Percentiles rank a stretch among this genome's conserved stretches.
phyloP scores from a whole-genome alignment of 2,888 invertebrate species.

The Metellina segmentata region DNA sequence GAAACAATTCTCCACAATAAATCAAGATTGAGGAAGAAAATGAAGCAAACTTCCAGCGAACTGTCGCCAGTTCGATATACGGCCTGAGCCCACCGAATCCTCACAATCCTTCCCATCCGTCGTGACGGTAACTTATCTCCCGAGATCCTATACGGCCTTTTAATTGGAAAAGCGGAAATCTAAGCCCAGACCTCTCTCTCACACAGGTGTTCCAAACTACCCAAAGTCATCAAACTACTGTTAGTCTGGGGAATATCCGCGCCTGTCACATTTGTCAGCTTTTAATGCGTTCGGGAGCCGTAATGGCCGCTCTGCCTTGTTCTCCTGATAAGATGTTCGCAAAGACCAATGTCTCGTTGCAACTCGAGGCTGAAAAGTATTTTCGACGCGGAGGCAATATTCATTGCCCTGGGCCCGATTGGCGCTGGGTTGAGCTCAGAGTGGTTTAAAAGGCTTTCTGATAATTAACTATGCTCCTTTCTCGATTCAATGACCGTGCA shows the following conservation, averaged over 20 bases:
- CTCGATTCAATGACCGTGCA: neutral
- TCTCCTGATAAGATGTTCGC: neutral
- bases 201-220: constrained; percentile 75
- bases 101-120: constrained; percentile 43
- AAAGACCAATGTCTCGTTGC: neutral
- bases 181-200: constrained; percentile 55
- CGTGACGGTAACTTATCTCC: constrained; percentile 47
- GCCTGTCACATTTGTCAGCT: constrained; percentile 75
- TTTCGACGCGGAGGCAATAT: neutral
- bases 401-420: neutral
- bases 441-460: neutral
- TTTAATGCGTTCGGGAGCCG: constrained; percentile 68
- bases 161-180: constrained; percentile 72
- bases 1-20: neutral
- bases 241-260: constrained; percentile 70
- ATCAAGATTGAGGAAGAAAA: neutral
- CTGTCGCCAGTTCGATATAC: neutral
- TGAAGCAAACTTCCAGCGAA: neutral
- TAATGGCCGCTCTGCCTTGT: constrained; percentile 30
- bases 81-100: constrained; percentile 26
- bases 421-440: neutral
- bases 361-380: neutral
- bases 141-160: constrained; percentile 50
- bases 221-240: constrained; percentile 75
- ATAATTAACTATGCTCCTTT: neutral